Conservation (phyloP, 1,140 invertebrate species). For the Prorops nasuta region DNA sequence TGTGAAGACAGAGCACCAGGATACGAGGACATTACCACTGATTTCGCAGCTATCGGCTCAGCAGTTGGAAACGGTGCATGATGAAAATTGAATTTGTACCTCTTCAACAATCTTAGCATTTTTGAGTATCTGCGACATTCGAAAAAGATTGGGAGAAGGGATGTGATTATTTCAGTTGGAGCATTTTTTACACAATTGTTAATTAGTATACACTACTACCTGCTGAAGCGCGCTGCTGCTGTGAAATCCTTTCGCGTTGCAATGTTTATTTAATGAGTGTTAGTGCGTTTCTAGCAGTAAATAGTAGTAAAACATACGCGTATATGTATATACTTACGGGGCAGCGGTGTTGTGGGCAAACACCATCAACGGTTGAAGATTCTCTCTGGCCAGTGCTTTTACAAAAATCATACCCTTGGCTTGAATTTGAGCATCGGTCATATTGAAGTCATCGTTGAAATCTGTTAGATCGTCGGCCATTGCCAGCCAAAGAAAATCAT, state of each 20-base stretch:
- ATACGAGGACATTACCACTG: constrained; percentile 75
- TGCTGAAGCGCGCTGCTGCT: no score
- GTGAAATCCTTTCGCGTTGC: no score
- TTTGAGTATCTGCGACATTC: constrained; percentile 70
- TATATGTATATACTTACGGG: constrained; percentile 58
- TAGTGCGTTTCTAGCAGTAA: no score
- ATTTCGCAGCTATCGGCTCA: constrained; percentile 62
- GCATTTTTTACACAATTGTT: no score
- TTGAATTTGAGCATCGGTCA: constrained; percentile 24
- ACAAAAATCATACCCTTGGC: constrained; percentile 40
- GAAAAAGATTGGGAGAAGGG: no score
- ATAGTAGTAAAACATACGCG: no score
- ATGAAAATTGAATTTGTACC: constrained; percentile 82
- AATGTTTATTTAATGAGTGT: no score
- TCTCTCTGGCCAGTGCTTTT: constrained; percentile 32
- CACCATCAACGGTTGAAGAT: constrained; percentile 32
- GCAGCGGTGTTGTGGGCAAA: constrained; percentile 71
- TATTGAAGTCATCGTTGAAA: constrained; percentile 55
- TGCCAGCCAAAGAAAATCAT: constrained; percentile 73
- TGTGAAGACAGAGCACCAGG: constrained; percentile 83
- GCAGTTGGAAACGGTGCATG: constrained; percentile 49
- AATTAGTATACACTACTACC: not conserved
- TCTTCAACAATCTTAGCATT: constrained; percentile 88
- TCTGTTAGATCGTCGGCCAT: constrained; percentile 78
- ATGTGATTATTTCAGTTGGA: no score